Evolutionary conservation across 2,797 vertebrate genomes (phyloP), one percentile per base, ranked within the genome.

Genomic region (Falco biarmicus): DNA sequence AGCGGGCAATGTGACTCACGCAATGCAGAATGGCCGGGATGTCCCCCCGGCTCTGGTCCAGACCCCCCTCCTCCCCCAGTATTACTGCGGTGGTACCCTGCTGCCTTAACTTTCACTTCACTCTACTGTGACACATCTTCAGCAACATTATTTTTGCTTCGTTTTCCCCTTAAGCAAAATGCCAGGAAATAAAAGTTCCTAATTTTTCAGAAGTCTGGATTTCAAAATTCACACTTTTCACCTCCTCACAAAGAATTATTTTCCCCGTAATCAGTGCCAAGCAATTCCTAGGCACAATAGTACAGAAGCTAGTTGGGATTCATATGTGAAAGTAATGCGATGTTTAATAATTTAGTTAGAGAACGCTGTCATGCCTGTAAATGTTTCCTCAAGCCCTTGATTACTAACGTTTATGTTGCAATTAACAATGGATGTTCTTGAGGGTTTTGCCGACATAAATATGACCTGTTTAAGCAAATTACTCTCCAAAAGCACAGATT

Each of bases 261-360:
- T 87, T 89, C 94, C n/a, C 81, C 53, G 45, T 74, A 89, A 90
- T 61, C 24, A 19, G 28, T 78, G 81, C 78, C 86, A 90, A 89
- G 60, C 39, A 51, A 94, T 85, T 96, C 48, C 68, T 77, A 87
- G 41, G 84, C 78, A 95, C 60, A 54, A 89, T 94, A 87, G 41
- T 68, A 77, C 11, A 85, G 68, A 76, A 93, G 56, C 75, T 94
- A 15, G 18, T 29, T 65, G n/a, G 48, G 88, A 95, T 87, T 93
- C 71, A 60, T 51, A 86, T 25, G 69, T 77, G 39, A 83, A 94
- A 95, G 59, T 59, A 90, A 91, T 61, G 41, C 6, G 11, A 43
- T 80, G 75, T 60, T 96, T 95, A 95, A 96, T 93, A 96, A 95
- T 94, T 94, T 73, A 94, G 51, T 78, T 90, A 91, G 63, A 89